Evolutionary conservation across 2,888 invertebrate genomes (phyloP).

Genomic region (Ptychoptera albimana): DNA sequence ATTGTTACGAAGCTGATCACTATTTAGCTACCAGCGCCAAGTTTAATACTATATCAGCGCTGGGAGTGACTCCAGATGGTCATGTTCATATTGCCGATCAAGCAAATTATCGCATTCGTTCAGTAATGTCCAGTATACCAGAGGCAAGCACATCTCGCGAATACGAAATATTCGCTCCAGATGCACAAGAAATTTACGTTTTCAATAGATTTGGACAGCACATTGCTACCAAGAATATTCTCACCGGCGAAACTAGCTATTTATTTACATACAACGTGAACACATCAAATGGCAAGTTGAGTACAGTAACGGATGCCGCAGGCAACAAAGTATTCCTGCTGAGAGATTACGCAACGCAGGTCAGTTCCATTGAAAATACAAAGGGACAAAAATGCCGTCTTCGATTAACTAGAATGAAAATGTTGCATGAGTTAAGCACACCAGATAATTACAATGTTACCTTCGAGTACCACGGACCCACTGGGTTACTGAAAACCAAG

Average conservation of each 20-base stretch:
- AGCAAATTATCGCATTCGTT: slow-evolving; percentile 74
- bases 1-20: slow-evolving; percentile 85
- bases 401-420: slow-evolving; percentile 82
- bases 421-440: slow-evolving; percentile 77
- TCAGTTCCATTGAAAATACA: slow-evolving; percentile 87
- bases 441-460: slow-evolving; percentile 89
- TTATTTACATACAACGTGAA: slow-evolving; percentile 93
- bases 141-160: slow-evolving; percentile 69
- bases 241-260: slow-evolving; percentile 88
- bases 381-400: slow-evolving; percentile 83
- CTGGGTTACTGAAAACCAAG: slow-evolving; percentile 76
- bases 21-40: slow-evolving; percentile 84
- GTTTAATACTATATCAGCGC: slow-evolving; percentile 84
- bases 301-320: slow-evolving; percentile 84
- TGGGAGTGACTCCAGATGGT: slow-evolving; percentile 86
- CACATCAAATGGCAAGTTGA: slow-evolving; percentile 87
- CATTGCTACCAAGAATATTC: slow-evolving; percentile 79
- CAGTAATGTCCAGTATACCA: slow-evolving; percentile 78
- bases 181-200: slow-evolving; percentile 86
- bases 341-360: slow-evolving; percentile 70
- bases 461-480: slow-evolving; percentile 83
- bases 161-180: slow-evolving; percentile 89
- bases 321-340: slow-evolving; percentile 76
- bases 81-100: slow-evolving; percentile 92
- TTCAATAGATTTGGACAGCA: slow-evolving; percentile 94